Evolutionary conservation across 2,888 invertebrate genomes (phyloP), one percentile per base, ranked within the genome.

Genomic region (Gastracanthus pulcherrimus): DNA sequence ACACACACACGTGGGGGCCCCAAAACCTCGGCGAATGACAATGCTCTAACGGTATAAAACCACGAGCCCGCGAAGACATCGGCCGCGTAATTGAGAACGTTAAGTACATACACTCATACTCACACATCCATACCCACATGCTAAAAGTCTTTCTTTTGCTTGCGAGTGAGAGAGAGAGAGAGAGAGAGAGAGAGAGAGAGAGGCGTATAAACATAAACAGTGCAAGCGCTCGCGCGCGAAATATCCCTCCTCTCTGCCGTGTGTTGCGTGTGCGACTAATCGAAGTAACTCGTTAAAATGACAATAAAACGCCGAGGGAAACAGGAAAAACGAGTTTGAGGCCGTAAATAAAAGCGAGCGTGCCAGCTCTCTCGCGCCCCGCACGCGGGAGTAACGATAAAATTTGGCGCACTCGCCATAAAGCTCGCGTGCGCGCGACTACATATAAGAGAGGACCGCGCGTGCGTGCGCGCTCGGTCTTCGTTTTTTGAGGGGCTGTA

Each of bases 261-360:
- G n/a, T 31, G 38, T 38, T 34, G 45, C 58, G 67, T 71, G 81
- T 58, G 74, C 75, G 55, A 71, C 51, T 76, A 81, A 76, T 76
- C 71, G 58, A 81, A 76, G 76, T 71, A 31, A 76, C 76, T 78
- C 81, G 76, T 77, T 76, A 81, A 81, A 77, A 66, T 71, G 80
- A 80, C 64, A 76, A 81, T 76, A 72, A 81, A 81, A 76, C 76
- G 66, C 55, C 82, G 58, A n/a, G 48, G 69, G 83, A 75, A 84
- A 82, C 84, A 83, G 80, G 82, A 86, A 84, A 86, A 85, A 85
- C 84, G 84, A 83, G 84, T 85, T 83, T 76, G 34, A 29, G n/a
- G 70, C 75, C 41, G 80, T 80, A 80, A 80, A 80, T 80, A 80
- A 80, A 76, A 76, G 62, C 62, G 58, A 38, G 69, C 72, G 64